Evolutionary conservation across 1,140 invertebrate species (phyloP).

Genomic region (Acromyrmex echinatior): DNA sequence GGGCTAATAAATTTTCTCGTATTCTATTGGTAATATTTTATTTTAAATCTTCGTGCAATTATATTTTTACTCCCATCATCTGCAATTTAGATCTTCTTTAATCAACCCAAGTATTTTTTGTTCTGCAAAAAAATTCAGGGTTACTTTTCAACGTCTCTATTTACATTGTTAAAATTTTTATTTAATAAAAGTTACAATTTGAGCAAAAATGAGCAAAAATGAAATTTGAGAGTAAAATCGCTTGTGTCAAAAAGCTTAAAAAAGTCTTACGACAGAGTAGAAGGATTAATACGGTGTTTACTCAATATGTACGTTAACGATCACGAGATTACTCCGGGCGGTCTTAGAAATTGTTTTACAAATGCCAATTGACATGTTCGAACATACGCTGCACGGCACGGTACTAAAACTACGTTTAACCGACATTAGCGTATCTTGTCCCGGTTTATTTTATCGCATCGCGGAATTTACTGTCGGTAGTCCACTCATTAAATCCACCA

Average conservation of each 20-base stretch:
- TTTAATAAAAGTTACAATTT: no score
- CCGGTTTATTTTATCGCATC: constrained; percentile 56
- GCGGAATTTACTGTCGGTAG: constrained; percentile 56
- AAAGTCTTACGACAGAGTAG: neutral
- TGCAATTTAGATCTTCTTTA: no score
- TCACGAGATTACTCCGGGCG: neutral
- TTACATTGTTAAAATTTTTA: no score
- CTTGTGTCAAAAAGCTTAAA: no score
- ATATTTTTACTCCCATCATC: no score
- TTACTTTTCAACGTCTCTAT: no score
- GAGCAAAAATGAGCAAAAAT: no score
- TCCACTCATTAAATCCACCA: constrained; percentile 61
- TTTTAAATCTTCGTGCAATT: no score
- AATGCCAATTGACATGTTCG: constrained; percentile 52
- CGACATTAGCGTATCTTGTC: constrained; percentile 57
- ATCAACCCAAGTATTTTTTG: no score
- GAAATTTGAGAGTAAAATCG: no score
- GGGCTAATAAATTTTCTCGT: neutral
- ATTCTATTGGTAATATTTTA: neutral
- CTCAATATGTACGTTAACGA: neutral
- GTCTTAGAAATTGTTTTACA: constrained; percentile 30
- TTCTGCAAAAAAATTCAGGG: no score
- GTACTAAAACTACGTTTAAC: constrained; percentile 45
- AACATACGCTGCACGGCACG: neutral
- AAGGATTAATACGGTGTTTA: neutral